A percentile compares a stretch with the other conserved stretches of the same genome.
Conservation (phyloP, 1,140 invertebrate species). For the Caenorhabditis elegans region WBcel235 BX284604.4:13318501-13319000, state of each 20-base stretch:
- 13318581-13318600: slow-evolving; percentile 18
- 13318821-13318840: no score
- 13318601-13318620: background rate
- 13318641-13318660: background rate
- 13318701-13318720: background rate
- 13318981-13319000: background rate
- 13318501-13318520: background rate
- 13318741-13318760: no score
- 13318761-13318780: background rate
- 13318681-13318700: background rate
- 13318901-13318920: background rate
- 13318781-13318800: background rate
- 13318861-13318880: background rate
- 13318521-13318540: slow-evolving; percentile 21
- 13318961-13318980: background rate
- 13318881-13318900: background rate
- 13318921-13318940: background rate
- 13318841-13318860: slow-evolving; percentile 10
- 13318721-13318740: no score
- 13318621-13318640: slow-evolving; percentile 26
- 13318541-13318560: slow-evolving; percentile 8
- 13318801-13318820: no score
- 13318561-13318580: slow-evolving; percentile 3
- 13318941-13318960: background rate
- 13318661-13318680: background rate